phyloP scores from a whole-genome alignment of 2,113 vertebrate genomes.

The Oryzias celebensis region DNA sequence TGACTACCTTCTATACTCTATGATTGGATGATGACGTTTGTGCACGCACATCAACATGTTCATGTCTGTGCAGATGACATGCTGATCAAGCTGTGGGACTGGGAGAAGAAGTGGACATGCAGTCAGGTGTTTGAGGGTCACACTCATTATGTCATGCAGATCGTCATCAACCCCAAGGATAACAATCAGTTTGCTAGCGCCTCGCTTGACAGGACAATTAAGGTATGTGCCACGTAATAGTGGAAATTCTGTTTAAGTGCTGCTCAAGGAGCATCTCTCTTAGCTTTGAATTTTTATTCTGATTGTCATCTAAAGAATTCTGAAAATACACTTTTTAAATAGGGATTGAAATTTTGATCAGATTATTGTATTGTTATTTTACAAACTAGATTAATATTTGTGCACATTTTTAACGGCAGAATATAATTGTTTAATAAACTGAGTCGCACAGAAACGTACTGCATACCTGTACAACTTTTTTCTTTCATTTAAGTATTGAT shows the following conservation, averaged over 20 bases:
- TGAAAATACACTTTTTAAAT: not conserved
- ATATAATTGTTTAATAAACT: too few relatives aligned
- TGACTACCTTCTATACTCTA: not conserved
- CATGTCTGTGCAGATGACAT: conserved; percentile 87
- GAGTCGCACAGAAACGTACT: too few relatives aligned
- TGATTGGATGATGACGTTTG: conserved; percentile 9
- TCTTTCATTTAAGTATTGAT: not conserved
- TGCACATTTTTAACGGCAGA: too few relatives aligned
- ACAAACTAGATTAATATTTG: too few relatives aligned
- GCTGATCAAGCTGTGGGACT: conserved; percentile 99
- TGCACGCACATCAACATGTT: conserved; percentile 26
- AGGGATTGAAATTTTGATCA: too few relatives aligned
- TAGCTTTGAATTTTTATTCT: not conserved
- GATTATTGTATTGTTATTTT: too few relatives aligned
- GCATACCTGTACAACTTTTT: too few relatives aligned
- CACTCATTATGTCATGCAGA: conserved; percentile 99
- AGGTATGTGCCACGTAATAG: conserved; percentile 74
- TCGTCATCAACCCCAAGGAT: conserved; percentile 98
- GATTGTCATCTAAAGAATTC: not conserved
- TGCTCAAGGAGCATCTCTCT: not conserved
- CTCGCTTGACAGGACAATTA: conserved; percentile 96
- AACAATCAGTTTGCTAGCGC: conserved; percentile 99
- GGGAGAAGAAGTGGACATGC: conserved; percentile 99
- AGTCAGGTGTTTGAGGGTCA: conserved; percentile 99
- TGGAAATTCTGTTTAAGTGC: not conserved